Evolutionary conservation across 2,113 vertebrate species (phyloP).

Genomic region (Smithornis capensis): DNA sequence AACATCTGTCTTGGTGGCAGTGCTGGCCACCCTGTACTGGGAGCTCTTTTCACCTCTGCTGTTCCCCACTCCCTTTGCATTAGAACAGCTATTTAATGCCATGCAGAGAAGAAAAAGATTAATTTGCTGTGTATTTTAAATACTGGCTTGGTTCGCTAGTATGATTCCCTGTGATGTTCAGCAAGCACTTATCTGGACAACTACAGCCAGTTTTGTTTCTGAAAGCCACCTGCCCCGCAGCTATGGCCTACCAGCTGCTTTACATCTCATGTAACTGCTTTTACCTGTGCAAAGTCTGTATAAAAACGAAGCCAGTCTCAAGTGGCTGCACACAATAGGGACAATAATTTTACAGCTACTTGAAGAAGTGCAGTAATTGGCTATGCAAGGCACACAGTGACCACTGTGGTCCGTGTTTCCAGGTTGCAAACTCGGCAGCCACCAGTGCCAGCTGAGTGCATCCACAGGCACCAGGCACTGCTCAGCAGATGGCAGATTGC

Average conservation of each 20-base stretch:
- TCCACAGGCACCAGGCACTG: fast-evolving
- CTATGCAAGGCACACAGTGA: fast-evolving
- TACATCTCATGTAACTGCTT: background rate
- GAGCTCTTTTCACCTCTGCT: background rate
- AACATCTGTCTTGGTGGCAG: background rate
- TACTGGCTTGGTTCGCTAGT: background rate
- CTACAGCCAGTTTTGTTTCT: background rate
- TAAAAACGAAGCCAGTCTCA: background rate
- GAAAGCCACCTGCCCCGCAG: background rate
- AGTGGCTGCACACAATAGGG: background rate
- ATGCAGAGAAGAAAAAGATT: background rate
- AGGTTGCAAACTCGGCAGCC: background rate
- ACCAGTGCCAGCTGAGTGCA: too few species aligned
- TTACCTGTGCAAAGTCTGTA: background rate
- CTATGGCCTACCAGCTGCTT: background rate
- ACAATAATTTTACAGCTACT: background rate
- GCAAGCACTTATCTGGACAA: background rate
- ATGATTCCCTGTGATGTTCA: fast-evolving
- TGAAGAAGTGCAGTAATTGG: background rate
- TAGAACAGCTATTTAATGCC: background rate
- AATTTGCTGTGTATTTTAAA: background rate
- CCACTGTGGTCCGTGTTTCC: background rate
- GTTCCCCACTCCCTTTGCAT: background rate
- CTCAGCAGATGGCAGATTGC: background rate
- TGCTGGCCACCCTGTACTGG: background rate